phyloP scores from a whole-genome alignment of 2,888 invertebrate species.

The Saturnia japonica region DNA sequence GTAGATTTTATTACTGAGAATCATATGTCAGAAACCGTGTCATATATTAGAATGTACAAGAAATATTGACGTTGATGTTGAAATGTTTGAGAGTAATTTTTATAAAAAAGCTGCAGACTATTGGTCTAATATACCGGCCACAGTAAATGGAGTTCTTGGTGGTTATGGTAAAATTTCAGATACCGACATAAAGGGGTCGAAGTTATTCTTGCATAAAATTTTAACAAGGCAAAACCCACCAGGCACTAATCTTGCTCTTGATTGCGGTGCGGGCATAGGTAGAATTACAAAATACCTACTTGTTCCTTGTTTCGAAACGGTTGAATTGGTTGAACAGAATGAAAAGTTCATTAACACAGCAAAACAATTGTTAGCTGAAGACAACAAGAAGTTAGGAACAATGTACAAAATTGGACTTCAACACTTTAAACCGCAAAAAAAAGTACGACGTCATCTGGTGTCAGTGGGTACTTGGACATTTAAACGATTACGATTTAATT shows the following conservation, averaged over 20 bases:
- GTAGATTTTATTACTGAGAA: neutral
- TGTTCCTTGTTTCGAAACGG: constrained; percentile 88
- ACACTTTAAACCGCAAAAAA: constrained; percentile 88
- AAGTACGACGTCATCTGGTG: constrained; percentile 97
- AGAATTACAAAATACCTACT: constrained; percentile 93
- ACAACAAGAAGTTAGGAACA: constrained; percentile 83
- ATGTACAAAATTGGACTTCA: constrained; percentile 90
- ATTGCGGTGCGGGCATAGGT: constrained; percentile 99
- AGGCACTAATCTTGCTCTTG: constrained; percentile 86
- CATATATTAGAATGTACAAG: neutral
- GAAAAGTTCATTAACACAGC: constrained; percentile 90
- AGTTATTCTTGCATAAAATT: constrained; percentile 85
- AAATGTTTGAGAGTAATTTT: constrained; percentile 69
- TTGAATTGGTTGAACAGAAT: constrained; percentile 97
- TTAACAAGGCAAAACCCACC: constrained; percentile 73
- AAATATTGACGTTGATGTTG: neutral
- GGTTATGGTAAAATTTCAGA: constrained; percentile 94
- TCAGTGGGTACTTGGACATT: constrained; percentile 96
- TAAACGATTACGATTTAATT: constrained; percentile 92
- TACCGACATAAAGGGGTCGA: constrained; percentile 94
- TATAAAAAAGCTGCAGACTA: constrained; percentile 90
- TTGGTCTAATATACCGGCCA: constrained; percentile 93
- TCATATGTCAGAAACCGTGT: neutral
- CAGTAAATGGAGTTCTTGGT: constrained; percentile 96
- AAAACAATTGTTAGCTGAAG: constrained; percentile 66